phyloP scores from a whole-genome alignment of 2,113 vertebrate genomes.

The Tringa solitaria region DNA sequence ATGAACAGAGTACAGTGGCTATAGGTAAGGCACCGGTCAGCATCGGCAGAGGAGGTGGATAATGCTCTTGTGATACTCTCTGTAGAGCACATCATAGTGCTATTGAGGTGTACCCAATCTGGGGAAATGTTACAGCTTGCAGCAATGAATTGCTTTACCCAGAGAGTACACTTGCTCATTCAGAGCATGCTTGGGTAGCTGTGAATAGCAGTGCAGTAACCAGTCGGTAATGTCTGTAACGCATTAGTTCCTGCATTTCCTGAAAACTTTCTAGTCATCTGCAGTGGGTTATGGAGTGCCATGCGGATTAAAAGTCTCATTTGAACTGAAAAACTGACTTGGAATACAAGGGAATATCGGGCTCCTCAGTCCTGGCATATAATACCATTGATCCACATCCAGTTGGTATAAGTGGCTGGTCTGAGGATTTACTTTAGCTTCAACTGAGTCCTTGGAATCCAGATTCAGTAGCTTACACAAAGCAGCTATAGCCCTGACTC shows the following conservation, averaged over 20 bases:
- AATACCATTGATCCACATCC: slow-evolving; percentile 31
- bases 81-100: neutral
- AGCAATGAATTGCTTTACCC: neutral
- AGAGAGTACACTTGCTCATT: neutral
- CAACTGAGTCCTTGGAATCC: slow-evolving; percentile 28
- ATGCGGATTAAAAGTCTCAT: neutral
- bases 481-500: slow-evolving; percentile 63
- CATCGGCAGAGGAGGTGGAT: neutral
- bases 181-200: neutral
- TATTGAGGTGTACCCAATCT: neutral
- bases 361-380: neutral
- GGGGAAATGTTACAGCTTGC: neutral
- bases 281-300: neutral
- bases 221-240: neutral
- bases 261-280: neutral
- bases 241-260: neutral
- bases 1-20: neutral
- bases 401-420: slow-evolving; percentile 51
- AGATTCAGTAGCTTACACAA: slow-evolving; percentile 65
- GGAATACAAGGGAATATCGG: neutral
- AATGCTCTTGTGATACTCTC: neutral
- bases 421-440: slow-evolving; percentile 58
- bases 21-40: neutral
- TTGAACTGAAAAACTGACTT: neutral
- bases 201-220: neutral